Base-by-base conservation (phyloP, 1,140 invertebrate genomes). In the Phymastichus coffea region DNA sequence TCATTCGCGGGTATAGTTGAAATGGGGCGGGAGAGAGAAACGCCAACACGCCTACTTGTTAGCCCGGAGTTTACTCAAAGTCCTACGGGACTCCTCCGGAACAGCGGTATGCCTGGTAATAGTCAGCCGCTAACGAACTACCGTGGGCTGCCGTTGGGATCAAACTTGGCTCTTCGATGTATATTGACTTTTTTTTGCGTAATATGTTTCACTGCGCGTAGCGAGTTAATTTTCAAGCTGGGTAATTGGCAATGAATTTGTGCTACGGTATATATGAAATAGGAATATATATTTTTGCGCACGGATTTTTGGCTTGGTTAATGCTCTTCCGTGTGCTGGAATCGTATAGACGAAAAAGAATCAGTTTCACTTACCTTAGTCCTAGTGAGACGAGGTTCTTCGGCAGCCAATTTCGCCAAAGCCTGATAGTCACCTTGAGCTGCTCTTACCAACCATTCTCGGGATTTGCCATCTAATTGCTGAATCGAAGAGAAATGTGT, bases 401-500 rank as follows among this genome's bases (percentile, higher is more conserved):
- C 91, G 43, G 85, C 85, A 40, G 90, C 88, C 72, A 95, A 80
- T 76, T 93, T 92, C 20, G 89, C 86, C 46, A 95, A 73, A 37
- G 87, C 84, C 63, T 92, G 90, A 73, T 94, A 94, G 71, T 94
- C 90, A 38, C 88, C 87, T 69, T 88, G 85, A 23, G 92, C 87
- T 28, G 92, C 88, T 66, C 86, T 85, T 17, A 94, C 83, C 65
- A 94, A 85, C 92, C 93, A 95, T 77, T 92, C 90, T 66, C 89
- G 87, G 57, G 88, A 86, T 64, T 92, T 89, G 37, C 72, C 77
- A 66, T 87, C 85, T 68, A 86, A 73, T 81, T 84, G 78, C 72
- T 78, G 64, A 58, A 70, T 69, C 65, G 61, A 63, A 66, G 53
- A 52, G 59, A 63, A 28, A 28, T n/a, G n/a, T n/a, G n/a, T n/a